Conservation (phyloP, 1,140 invertebrate species). For the Orchesella cincta region DNA sequence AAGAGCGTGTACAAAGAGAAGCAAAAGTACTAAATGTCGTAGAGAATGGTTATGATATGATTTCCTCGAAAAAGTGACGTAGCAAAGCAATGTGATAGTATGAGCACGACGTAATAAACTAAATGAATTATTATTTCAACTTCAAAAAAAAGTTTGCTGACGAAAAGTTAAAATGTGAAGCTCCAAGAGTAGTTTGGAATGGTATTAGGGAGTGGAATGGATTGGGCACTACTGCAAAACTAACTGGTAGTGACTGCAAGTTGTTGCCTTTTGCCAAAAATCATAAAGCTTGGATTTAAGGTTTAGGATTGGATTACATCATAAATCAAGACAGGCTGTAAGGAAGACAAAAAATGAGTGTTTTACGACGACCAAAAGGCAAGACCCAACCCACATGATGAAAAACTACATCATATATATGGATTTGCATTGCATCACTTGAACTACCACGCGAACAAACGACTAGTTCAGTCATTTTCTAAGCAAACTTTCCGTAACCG, state of each 20-base stretch:
- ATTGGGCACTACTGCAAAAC: no score
- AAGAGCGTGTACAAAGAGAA: no score
- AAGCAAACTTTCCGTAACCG: background rate
- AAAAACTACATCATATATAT: background rate
- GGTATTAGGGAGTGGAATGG: no score
- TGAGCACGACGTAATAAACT: background rate
- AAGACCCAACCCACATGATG: background rate
- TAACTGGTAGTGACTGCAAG: no score
- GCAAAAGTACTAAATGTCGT: no score
- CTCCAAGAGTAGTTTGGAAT: background rate
- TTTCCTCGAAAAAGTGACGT: no score
- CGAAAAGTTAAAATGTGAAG: background rate
- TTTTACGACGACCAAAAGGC: background rate
- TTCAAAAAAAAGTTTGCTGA: background rate
- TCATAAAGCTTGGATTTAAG: background rate
- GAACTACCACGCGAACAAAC: background rate
- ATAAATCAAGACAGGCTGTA: background rate
- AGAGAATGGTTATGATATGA: no score
- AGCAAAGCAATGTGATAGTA: background rate
- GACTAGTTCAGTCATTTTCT: no score
- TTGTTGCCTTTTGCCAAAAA: background rate
- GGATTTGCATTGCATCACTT: background rate
- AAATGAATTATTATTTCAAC: background rate
- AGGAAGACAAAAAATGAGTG: background rate
- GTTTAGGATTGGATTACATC: background rate